Conservation (phyloP, 2,888 invertebrate species). For the Camponotus fellah region DNA sequence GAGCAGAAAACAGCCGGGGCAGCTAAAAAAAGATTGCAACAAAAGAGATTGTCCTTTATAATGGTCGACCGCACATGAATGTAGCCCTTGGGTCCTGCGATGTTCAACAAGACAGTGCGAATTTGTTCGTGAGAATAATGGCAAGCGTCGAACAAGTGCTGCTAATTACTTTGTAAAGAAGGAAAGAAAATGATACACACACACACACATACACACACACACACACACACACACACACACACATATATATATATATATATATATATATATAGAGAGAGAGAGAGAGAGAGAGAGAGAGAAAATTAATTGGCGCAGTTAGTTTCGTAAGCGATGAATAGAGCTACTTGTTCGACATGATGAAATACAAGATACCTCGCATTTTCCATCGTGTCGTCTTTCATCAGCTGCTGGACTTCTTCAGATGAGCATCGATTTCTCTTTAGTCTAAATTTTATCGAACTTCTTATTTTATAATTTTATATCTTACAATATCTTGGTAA, state of each 20-base stretch:
- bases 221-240: neutral
- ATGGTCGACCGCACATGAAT: neutral
- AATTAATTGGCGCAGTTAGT: conserved; percentile 48
- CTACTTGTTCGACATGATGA: conserved; percentile 13
- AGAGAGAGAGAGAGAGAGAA: neutral
- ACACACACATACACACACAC: neutral
- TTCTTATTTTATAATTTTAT: neutral
- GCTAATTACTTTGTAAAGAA: conserved; percentile 48
- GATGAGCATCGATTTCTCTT: neutral
- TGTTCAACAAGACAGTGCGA: conserved; percentile 39
- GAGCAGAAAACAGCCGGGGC: neutral
- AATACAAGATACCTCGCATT: conserved; percentile 11
- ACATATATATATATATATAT: neutral
- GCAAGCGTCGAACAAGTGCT: conserved; percentile 41
- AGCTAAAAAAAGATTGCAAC: conserved; percentile 14
- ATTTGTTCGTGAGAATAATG: conserved; percentile 40
- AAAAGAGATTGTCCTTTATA: conserved; percentile 4
- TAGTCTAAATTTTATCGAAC: conserved; percentile 13
- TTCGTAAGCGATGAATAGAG: conserved; percentile 46
- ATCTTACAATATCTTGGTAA: neutral
- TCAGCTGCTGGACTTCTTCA: conserved; percentile 6
- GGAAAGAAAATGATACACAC: neutral
- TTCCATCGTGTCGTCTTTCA: neutral
- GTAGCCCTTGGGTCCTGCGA: conserved; percentile 7
- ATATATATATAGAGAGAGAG: neutral